Conservation (phyloP, 2,797 vertebrate genomes). For the Decapterus maruadsi region DNA sequence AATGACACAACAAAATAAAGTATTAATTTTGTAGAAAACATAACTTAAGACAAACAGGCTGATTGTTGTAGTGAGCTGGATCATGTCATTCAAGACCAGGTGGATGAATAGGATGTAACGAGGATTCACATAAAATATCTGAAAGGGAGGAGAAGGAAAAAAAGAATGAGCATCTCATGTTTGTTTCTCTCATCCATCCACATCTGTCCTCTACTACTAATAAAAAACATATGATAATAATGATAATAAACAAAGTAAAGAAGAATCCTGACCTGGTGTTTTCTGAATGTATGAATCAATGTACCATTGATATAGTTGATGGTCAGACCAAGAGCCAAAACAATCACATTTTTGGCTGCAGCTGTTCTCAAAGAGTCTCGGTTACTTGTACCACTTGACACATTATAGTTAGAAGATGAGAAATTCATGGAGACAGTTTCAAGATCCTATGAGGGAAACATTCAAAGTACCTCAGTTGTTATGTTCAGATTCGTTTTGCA, state of each 20-base stretch:
- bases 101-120: conserved; percentile 83
- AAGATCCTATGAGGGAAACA: neutral
- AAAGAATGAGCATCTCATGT: neutral
- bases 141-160: conserved; percentile 7
- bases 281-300: conserved; percentile 74
- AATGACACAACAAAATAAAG: conserved; percentile 67
- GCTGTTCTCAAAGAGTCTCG: conserved; percentile 46
- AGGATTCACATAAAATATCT: conserved; percentile 71
- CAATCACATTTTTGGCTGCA: conserved; percentile 72
- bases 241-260: neutral
- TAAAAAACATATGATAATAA: neutral
- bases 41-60: conserved; percentile 68
- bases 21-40: conserved; percentile 55
- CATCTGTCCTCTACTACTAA: neutral
- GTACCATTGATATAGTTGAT: conserved; percentile 78
- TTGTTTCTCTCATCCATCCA: neutral
- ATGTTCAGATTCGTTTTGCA: neutral
- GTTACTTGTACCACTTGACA: neutral
- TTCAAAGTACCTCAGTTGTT: neutral
- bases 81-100: conserved; percentile 82
- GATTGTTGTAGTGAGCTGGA: conserved; percentile 72
- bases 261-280: conserved; percentile 57
- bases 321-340: conserved; percentile 66
- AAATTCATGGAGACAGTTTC: conserved; percentile 45
- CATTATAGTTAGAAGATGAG: conserved; percentile 19